Percentiles rank a stretch among this genome's conserved stretches.
phyloP scores from a whole-genome alignment of 2,113 vertebrate genomes.

The Misgurnus anguillicaudatus region DNA sequence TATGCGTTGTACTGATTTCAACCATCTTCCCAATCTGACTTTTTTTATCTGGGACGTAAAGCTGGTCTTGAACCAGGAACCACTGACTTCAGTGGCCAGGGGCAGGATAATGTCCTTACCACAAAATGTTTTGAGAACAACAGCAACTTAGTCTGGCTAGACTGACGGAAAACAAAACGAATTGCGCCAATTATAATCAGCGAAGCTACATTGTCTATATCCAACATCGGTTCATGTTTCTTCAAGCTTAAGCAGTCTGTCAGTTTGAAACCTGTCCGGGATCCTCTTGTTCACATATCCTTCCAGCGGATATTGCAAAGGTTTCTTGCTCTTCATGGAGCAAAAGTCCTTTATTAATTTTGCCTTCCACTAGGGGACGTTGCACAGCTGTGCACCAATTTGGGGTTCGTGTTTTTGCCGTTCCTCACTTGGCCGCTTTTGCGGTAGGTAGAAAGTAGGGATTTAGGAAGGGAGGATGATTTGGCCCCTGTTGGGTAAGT shows the following conservation, averaged over 20 bases:
- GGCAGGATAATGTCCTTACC: no score
- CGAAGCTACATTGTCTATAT: not conserved
- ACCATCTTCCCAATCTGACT: no score
- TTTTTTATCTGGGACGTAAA: no score
- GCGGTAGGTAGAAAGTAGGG: not conserved
- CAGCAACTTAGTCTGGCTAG: no score
- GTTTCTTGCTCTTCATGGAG: conserved; percentile 5
- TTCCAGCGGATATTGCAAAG: conserved; percentile 4
- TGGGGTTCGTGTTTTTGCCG: not conserved
- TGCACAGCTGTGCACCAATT: conserved; percentile 3
- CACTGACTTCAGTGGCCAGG: no score
- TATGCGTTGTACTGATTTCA: no score
- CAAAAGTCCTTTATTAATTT: conserved; percentile 17
- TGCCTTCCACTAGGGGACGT: not conserved
- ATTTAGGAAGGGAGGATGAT: conserved; percentile 4
- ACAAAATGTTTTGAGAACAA: no score
- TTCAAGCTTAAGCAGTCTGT: not conserved
- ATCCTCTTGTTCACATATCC: not conserved
- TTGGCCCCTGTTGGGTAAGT: conserved; percentile 3
- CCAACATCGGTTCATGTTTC: not conserved
- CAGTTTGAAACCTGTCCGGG: not conserved
- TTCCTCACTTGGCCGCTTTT: not conserved
- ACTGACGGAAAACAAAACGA: no score
- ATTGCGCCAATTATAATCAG: no score
- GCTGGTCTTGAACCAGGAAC: no score